Evolutionary conservation across 2,888 invertebrate species (phyloP).

Genomic region (Lymantria monacha): DNA sequence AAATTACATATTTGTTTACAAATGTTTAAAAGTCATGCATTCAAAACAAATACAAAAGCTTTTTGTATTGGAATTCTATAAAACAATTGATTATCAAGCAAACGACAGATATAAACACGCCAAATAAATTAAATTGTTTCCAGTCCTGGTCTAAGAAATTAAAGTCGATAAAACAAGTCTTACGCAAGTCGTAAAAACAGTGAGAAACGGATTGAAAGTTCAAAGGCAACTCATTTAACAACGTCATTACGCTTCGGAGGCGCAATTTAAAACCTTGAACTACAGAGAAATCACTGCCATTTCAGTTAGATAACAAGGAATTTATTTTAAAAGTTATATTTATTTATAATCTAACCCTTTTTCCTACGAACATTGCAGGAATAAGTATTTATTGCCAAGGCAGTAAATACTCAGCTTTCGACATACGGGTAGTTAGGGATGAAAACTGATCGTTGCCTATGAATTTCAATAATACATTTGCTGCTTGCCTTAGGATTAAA

Average conservation of each 20-base stretch:
- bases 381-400: no score
- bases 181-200: constrained; percentile 4
- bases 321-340: neutral
- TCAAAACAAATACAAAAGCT: neutral
- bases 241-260: neutral
- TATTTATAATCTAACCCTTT: no score
- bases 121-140: constrained; percentile 1
- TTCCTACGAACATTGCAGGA: no score
- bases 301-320: neutral
- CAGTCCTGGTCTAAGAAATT: neutral
- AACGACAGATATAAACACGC: neutral
- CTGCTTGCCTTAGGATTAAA: no score
- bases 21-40: no score
- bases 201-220: constrained; percentile 3
- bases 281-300: neutral
- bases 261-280: neutral
- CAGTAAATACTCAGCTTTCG: no score
- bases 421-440: neutral
- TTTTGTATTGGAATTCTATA: neutral
- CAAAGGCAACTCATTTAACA: constrained; percentile 1
- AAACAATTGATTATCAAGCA: neutral
- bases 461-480: no score
- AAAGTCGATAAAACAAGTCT: neutral
- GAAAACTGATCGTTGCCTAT: no score
- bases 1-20: no score